Evolutionary conservation across 2,797 vertebrate species (phyloP).

Genomic region (Phoxinus dragarum): DNA sequence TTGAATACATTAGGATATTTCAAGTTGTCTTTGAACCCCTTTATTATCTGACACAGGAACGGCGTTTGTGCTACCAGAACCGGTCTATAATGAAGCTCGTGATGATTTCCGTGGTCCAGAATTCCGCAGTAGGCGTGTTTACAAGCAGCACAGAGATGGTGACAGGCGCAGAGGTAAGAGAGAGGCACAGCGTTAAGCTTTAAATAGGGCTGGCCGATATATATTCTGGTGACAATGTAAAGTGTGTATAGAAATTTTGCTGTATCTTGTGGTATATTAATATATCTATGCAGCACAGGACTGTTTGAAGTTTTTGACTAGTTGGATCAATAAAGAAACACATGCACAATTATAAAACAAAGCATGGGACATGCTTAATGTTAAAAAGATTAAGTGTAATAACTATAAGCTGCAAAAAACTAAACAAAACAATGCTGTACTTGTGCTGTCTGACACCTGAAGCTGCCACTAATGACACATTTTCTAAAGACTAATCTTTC

Average conservation of each 20-base stretch:
- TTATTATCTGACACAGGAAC: constrained; percentile 83
- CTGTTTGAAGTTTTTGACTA: neutral
- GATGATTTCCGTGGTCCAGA: constrained; percentile 99
- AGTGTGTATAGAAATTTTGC: neutral
- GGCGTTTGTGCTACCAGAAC: constrained; percentile 92
- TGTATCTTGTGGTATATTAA: neutral
- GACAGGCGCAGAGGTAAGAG: constrained; percentile 91
- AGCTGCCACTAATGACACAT: too few species aligned
- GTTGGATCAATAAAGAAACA: neutral
- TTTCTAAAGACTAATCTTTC: too few species aligned
- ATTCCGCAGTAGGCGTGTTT: constrained; percentile 88
- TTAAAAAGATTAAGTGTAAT: neutral
- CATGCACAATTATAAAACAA: neutral
- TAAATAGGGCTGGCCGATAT: neutral
- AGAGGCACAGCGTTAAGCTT: neutral
- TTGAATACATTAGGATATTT: neutral
- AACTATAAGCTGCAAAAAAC: neutral
- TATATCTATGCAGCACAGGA: neutral
- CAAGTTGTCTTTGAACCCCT: neutral
- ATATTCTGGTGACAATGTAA: neutral
- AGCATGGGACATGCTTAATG: neutral
- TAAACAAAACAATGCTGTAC: too few species aligned
- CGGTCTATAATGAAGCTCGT: constrained; percentile 91
- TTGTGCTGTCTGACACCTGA: too few species aligned
- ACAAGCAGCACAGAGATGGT: constrained; percentile 84